phyloP scores from a whole-genome alignment of 2,113 vertebrate species.

The Lethenteron reissneri region DNA sequence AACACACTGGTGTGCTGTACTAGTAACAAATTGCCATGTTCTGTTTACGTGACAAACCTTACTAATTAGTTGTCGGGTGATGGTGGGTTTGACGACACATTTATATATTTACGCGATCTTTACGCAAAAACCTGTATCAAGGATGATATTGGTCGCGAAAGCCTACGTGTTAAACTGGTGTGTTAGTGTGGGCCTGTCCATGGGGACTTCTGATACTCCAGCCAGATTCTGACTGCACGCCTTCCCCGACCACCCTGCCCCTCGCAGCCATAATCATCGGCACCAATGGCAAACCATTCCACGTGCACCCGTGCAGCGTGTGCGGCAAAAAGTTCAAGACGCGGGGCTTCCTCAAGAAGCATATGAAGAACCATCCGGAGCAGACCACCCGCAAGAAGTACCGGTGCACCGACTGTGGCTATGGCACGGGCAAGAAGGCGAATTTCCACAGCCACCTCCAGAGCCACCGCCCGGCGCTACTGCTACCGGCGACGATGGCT shows the following conservation, averaged over 20 bases:
- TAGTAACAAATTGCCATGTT: too few species aligned
- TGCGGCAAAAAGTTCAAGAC: slow-evolving; percentile 99
- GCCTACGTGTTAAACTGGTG: too few species aligned
- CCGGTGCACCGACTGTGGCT: slow-evolving; percentile 96
- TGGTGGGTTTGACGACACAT: too few species aligned
- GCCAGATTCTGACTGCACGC: too few species aligned
- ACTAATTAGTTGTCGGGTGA: too few species aligned
- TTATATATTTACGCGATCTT: too few species aligned
- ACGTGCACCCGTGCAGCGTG: slow-evolving; percentile 92
- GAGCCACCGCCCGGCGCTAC: slow-evolving; percentile 48
- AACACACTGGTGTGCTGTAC: too few species aligned
- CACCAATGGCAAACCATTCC: slow-evolving; percentile 86
- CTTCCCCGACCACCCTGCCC: slow-evolving; percentile 12
- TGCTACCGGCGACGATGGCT: slow-evolving; percentile 16
- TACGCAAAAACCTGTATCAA: too few species aligned
- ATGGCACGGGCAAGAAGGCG: slow-evolving; percentile 95
- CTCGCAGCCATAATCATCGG: slow-evolving; percentile 86
- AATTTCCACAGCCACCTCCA: slow-evolving; percentile 97
- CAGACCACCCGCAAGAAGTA: slow-evolving; percentile 96
- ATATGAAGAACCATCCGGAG: slow-evolving; percentile 98
- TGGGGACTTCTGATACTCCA: too few species aligned
- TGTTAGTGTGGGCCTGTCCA: too few species aligned
- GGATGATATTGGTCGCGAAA: too few species aligned
- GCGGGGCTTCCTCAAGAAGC: slow-evolving; percentile 86
- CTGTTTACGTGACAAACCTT: too few species aligned